Conservation (phyloP, 2,888 invertebrate genomes). For the Trichopria drosophilae region DNA sequence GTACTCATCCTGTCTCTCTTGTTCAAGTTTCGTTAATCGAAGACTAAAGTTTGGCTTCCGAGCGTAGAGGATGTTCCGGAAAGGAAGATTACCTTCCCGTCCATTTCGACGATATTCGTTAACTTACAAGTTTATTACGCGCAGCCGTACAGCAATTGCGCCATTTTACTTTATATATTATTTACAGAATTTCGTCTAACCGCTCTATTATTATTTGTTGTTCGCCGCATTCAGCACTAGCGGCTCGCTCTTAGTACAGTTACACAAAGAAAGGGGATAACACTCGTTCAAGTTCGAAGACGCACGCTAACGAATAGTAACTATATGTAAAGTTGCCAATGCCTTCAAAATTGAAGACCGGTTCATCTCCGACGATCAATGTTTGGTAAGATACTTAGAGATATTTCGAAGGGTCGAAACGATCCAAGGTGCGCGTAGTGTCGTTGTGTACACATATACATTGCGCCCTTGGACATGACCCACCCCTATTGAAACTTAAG, state of each 20-base stretch:
- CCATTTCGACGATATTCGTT: slow-evolving; percentile 22
- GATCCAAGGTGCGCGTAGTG: too few species aligned
- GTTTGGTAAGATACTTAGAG: slow-evolving; percentile 46
- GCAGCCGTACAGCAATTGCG: too few species aligned
- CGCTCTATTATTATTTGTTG: slow-evolving; percentile 30
- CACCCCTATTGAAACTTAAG: slow-evolving; percentile 14
- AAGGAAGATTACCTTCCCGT: too few species aligned
- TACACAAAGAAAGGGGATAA: slow-evolving; percentile 17
- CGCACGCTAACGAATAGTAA: slow-evolving; percentile 27
- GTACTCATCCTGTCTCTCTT: too few species aligned
- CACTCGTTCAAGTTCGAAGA: slow-evolving; percentile 21
- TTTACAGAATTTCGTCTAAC: slow-evolving; percentile 42
- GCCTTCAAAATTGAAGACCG: slow-evolving; percentile 49
- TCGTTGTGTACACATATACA: too few species aligned
- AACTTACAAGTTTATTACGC: slow-evolving; percentile 17
- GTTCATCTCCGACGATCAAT: slow-evolving; percentile 15
- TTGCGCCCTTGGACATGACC: too few species aligned
- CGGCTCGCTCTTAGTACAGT: slow-evolving; percentile 18
- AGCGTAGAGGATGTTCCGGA: too few species aligned
- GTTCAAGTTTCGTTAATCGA: too few species aligned
- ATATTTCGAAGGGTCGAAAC: too few species aligned
- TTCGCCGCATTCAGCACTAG: too few species aligned
- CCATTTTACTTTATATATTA: slow-evolving; percentile 31
- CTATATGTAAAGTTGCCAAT: slow-evolving; percentile 49
- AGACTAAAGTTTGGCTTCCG: too few species aligned